phyloP scores from a whole-genome alignment of 2,113 vertebrate species.

The Chrysemys picta region DNA sequence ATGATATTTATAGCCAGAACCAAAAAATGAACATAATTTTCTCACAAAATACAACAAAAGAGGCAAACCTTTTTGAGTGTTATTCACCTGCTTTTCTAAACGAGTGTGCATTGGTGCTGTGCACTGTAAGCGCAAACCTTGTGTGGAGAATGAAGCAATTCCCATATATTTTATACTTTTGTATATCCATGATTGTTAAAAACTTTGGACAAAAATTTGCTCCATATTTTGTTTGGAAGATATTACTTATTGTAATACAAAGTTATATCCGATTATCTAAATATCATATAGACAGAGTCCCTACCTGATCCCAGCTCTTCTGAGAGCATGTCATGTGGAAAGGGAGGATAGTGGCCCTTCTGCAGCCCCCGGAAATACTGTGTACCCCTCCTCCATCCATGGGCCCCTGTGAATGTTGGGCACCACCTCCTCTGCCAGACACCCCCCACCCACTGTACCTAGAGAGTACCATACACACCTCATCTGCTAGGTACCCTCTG shows the following conservation, averaged over 20 bases:
- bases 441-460: background rate
- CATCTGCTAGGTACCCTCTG: background rate
- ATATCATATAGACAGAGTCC: background rate
- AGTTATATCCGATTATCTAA: background rate
- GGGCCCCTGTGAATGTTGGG: background rate
- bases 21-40: background rate
- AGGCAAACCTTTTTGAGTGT: background rate
- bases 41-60: conserved; percentile 9
- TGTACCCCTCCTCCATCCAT: background rate
- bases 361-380: background rate
- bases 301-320: no score
- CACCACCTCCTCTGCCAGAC: background rate
- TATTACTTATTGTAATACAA: background rate
- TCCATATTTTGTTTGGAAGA: background rate
- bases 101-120: background rate
- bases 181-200: background rate
- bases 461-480: background rate
- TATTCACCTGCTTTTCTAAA: background rate
- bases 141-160: background rate
- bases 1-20: background rate
- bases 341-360: no score
- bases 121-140: no score
- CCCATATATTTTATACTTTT: background rate
- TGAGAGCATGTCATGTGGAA: no score
- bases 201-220: background rate